Evolutionary conservation across 2,888 invertebrate species (phyloP).

Genomic region (Phyllotreta striolata): DNA sequence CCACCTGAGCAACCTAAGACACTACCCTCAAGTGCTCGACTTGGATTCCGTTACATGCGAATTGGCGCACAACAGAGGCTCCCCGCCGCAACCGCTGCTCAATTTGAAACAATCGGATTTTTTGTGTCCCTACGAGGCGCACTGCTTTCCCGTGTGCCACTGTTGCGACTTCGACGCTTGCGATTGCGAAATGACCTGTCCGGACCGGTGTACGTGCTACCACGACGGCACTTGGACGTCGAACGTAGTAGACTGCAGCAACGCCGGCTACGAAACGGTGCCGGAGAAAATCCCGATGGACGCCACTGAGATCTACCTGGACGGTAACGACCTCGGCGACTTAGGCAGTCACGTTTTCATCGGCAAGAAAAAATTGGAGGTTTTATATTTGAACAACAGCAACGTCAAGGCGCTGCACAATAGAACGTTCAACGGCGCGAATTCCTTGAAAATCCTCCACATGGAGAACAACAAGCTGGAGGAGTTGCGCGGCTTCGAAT

Average conservation of each 20-base stretch:
- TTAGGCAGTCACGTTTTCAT: constrained; percentile 87
- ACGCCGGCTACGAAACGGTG: constrained; percentile 75
- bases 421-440: constrained; percentile 83
- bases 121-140: constrained; percentile 81
- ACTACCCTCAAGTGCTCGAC: constrained; percentile 82
- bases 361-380: constrained; percentile 82
- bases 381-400: constrained; percentile 81
- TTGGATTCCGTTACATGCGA: constrained; percentile 80
- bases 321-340: constrained; percentile 81
- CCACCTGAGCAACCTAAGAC: constrained; percentile 74
- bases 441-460: constrained; percentile 76
- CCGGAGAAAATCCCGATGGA: constrained; percentile 88
- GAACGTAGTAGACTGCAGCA: constrained; percentile 85
- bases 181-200: constrained; percentile 92
- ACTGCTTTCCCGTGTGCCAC: constrained; percentile 86
- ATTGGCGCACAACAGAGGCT: constrained; percentile 71
- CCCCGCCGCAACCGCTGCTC: constrained; percentile 71
- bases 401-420: constrained; percentile 79
- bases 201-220: constrained; percentile 85
- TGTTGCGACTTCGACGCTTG: constrained; percentile 92
- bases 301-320: constrained; percentile 86
- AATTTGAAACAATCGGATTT: constrained; percentile 79
- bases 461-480: constrained; percentile 79
- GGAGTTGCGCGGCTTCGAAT: constrained; percentile 78
- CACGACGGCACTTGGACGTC: constrained; percentile 87